phyloP scores from a whole-genome alignment of 2,888 invertebrate genomes.

The Vesta saturnalis region DNA sequence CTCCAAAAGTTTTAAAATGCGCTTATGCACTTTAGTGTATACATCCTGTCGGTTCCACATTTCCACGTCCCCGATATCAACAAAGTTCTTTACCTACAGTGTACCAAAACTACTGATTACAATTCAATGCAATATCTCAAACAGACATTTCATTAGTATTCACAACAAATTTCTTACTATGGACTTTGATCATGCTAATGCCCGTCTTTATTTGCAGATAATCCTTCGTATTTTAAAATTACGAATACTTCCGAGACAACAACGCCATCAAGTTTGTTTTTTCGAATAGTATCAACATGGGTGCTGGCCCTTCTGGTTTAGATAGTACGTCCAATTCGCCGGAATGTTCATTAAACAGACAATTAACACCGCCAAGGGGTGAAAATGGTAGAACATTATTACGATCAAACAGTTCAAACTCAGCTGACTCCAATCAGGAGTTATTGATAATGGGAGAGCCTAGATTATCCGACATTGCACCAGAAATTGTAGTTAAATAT shows the following conservation, averaged over 20 bases:
- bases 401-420: slow-evolving; percentile 73
- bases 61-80: slow-evolving; percentile 42
- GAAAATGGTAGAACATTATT: slow-evolving; percentile 63
- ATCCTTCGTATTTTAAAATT: slow-evolving; percentile 81
- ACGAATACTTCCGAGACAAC: slow-evolving; percentile 61
- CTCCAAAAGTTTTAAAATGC: slow-evolving; percentile 49
- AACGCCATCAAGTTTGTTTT: slow-evolving; percentile 39
- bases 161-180: slow-evolving; percentile 29
- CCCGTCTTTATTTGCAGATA: slow-evolving; percentile 69
- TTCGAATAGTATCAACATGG: slow-evolving; percentile 42
- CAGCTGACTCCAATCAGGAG: slow-evolving; percentile 69
- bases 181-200: slow-evolving; percentile 27
- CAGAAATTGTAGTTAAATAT: slow-evolving; percentile 60
- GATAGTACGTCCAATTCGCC: slow-evolving; percentile 45
- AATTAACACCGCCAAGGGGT: slow-evolving; percentile 51
- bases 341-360: slow-evolving; percentile 44
- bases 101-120: slow-evolving; percentile 33
- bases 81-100: slow-evolving; percentile 7
- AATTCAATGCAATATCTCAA: slow-evolving; percentile 39
- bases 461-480: slow-evolving; percentile 75
- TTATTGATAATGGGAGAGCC: slow-evolving; percentile 76
- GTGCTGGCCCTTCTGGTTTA: slow-evolving; percentile 34
- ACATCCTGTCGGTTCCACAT: slow-evolving; percentile 50
- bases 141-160: slow-evolving; percentile 46
- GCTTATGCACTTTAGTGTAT: slow-evolving; percentile 40